phyloP scores from a whole-genome alignment of 2,113 vertebrate species.

The Ictidomys tridecemlineatus region DNA sequence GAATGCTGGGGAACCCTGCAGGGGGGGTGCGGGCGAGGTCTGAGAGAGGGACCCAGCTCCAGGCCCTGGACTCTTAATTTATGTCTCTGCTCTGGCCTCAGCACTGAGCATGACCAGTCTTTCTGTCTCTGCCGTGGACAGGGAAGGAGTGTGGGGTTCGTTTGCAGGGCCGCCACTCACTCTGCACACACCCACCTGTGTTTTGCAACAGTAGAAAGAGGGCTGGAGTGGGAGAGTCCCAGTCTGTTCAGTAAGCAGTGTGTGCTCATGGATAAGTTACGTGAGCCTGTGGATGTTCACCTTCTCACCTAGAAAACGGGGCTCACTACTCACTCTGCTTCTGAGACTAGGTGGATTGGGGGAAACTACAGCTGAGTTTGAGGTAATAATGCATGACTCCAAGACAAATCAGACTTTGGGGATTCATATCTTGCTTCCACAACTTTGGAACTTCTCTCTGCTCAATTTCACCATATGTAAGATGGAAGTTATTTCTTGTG shows the following conservation, averaged over 20 bases:
- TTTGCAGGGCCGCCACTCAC: background rate
- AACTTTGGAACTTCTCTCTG: background rate
- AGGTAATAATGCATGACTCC: background rate
- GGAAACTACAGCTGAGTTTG: background rate
- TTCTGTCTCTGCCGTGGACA: background rate
- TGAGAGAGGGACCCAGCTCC: background rate
- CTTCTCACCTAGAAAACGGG: background rate
- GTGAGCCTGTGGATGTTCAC: background rate
- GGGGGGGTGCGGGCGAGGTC: background rate
- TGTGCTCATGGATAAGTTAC: background rate
- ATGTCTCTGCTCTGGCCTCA: constrained; percentile 15
- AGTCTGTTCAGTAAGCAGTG: background rate
- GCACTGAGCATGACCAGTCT: background rate
- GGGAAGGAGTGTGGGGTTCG: background rate
- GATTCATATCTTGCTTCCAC: background rate
- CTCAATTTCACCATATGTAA: background rate
- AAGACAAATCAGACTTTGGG: background rate
- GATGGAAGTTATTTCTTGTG: background rate
- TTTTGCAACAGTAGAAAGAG: background rate
- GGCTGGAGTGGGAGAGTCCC: background rate
- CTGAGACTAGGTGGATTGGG: background rate
- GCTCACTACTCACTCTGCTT: background rate
- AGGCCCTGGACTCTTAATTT: constrained; percentile 47
- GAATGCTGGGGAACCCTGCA: background rate
- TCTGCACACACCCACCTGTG: background rate